Conservation (phyloP, 2,888 invertebrate genomes). For the Patella pellucida region DNA sequence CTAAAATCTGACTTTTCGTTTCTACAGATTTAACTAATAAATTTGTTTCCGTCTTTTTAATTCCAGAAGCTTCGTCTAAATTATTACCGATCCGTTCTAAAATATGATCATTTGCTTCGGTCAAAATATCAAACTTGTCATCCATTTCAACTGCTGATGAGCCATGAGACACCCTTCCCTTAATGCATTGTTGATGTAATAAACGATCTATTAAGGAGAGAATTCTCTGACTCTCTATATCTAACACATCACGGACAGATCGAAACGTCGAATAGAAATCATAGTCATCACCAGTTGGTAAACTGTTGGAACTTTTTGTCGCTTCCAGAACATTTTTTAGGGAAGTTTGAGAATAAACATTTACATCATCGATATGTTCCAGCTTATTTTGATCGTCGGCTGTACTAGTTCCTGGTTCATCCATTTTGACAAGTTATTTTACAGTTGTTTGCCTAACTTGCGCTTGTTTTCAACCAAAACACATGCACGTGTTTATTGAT, state of each 20-base stretch:
- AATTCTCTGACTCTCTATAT: conserved; percentile 78
- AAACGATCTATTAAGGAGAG: conserved; percentile 69
- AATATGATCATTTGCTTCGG: conserved; percentile 87
- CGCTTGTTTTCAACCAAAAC: too few species aligned
- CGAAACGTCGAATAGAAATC: conserved; percentile 84
- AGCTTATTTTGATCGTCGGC: not conserved
- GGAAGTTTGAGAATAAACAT: conserved; percentile 75
- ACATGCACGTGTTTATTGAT: too few species aligned
- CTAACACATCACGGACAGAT: conserved; percentile 80
- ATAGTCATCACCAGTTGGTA: conserved; percentile 81
- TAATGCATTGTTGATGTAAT: conserved; percentile 61
- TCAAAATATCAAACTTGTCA: conserved; percentile 80
- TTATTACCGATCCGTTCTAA: conserved; percentile 80
- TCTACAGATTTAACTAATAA: conserved; percentile 58
- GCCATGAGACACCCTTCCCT: conserved; percentile 51
- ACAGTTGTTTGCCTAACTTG: too few species aligned
- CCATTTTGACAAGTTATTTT: too few species aligned
- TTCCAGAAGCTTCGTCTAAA: conserved; percentile 70
- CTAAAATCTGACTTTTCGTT: conserved; percentile 43
- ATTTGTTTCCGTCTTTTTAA: conserved; percentile 66
- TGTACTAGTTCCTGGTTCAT: too few species aligned
- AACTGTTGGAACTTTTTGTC: conserved; percentile 79
- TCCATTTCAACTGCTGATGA: conserved; percentile 57
- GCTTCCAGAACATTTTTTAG: conserved; percentile 79
- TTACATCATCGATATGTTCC: not conserved